Conservation (phyloP, 2,797 vertebrate genomes). For the Sylvilagus floridanus region DNA sequence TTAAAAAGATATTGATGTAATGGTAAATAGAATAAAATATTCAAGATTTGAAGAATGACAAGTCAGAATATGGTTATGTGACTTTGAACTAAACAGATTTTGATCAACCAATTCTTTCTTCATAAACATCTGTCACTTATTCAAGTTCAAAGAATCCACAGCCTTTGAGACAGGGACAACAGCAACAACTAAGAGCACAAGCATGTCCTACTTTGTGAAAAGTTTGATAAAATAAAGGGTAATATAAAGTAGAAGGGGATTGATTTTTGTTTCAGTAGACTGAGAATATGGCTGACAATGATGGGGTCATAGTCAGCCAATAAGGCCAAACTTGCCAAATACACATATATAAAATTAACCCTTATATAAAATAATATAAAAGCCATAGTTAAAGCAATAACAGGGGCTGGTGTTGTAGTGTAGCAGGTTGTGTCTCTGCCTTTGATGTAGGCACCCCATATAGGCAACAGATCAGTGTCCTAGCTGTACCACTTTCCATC, state of each 20-base stretch:
- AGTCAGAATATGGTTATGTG: neutral
- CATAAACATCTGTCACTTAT: neutral
- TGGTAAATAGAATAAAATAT: neutral
- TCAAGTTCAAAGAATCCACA: neutral
- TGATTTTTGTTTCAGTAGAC: neutral
- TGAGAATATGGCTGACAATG: neutral
- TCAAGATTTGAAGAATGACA: neutral
- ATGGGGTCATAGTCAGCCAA: neutral
- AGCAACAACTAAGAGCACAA: neutral
- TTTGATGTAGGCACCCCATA: no score
- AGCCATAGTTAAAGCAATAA: no score
- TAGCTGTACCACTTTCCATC: no score
- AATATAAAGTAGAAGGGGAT: no score
- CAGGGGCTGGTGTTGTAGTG: no score
- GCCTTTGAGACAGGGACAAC: neutral
- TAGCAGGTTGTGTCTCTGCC: no score
- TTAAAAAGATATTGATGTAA: neutral
- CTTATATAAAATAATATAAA: no score
- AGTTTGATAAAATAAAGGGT: no score
- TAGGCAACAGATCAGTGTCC: no score
- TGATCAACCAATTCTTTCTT: fast-evolving
- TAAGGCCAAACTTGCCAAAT: neutral
- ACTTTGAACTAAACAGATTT: neutral
- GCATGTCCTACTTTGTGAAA: neutral
- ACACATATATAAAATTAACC: neutral